Evolutionary conservation across 2,888 invertebrate genomes (phyloP).

Genomic region (Gryllus longicercus): DNA sequence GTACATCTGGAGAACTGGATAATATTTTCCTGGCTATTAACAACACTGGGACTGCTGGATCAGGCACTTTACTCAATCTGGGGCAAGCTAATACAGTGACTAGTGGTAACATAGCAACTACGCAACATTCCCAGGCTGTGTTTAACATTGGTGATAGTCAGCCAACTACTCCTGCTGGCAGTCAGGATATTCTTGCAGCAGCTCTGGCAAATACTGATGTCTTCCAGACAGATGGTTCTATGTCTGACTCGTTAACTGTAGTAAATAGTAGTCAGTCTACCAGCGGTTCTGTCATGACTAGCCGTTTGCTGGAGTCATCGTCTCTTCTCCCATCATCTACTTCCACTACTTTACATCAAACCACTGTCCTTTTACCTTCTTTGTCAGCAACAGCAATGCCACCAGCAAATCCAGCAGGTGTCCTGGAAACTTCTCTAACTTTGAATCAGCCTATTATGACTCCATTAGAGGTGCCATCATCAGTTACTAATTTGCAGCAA

Average conservation of each 20-base stretch:
- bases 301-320: slow-evolving; percentile 48
- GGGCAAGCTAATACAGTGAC: slow-evolving; percentile 26
- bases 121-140: neutral
- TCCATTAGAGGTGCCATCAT: slow-evolving; percentile 64
- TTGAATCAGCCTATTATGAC: slow-evolving; percentile 81
- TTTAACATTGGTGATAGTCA: slow-evolving; percentile 31
- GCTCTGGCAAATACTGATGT: slow-evolving; percentile 72
- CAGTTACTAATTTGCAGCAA: slow-evolving; percentile 18
- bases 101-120: slow-evolving; percentile 6
- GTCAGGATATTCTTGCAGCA: slow-evolving; percentile 70
- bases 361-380: slow-evolving; percentile 53
- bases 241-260: slow-evolving; percentile 44
- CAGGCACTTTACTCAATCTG: slow-evolving; percentile 24
- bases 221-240: slow-evolving; percentile 56
- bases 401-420: slow-evolving; percentile 57
- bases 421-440: slow-evolving; percentile 71
- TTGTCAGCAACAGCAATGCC: slow-evolving; percentile 43
- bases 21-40: slow-evolving; percentile 45
- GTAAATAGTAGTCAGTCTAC: slow-evolving; percentile 44
- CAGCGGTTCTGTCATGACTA: slow-evolving; percentile 45
- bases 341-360: slow-evolving; percentile 54
- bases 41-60: slow-evolving; percentile 22
- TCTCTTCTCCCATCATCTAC: slow-evolving; percentile 48
- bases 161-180: slow-evolving; percentile 41
- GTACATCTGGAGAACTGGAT: slow-evolving; percentile 50